Evolutionary conservation across 2,113 vertebrate genomes (phyloP).

Genomic region (Albula goreensis): DNA sequence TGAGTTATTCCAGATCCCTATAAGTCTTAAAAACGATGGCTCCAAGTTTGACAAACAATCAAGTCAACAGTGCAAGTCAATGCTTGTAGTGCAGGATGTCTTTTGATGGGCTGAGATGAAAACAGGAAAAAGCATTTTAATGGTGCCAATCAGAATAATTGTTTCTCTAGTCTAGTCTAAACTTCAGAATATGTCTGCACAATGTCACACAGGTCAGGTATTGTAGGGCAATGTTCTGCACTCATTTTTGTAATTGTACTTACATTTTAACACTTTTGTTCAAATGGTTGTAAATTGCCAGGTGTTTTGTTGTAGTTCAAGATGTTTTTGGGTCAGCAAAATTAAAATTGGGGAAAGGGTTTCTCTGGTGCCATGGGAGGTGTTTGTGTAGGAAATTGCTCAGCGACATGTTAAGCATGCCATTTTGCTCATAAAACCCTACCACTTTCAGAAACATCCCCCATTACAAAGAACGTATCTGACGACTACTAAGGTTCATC

Average conservation of each 20-base stretch:
- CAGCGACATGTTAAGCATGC: not conserved
- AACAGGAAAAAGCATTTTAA: not conserved
- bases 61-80: not conserved
- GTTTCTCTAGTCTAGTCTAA: not conserved
- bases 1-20: too few species aligned
- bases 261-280: too few species aligned
- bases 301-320: too few species aligned
- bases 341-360: too few species aligned
- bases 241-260: too few species aligned
- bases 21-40: too few species aligned
- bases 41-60: too few species aligned
- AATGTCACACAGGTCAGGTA: too few species aligned
- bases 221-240: too few species aligned
- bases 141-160: too few species aligned
- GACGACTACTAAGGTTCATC: not conserved
- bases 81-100: not conserved
- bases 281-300: not conserved
- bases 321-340: too few species aligned
- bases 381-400: conserved; percentile 22
- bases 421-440: not conserved
- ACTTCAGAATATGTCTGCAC: not conserved
- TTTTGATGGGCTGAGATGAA: not conserved
- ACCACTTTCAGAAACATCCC: not conserved
- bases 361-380: too few species aligned
- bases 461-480: not conserved